A percentile compares a stretch with the other conserved stretches of the same genome.
Conservation (phyloP, 2,888 invertebrate species). For the Zeuzera pyrina region DNA sequence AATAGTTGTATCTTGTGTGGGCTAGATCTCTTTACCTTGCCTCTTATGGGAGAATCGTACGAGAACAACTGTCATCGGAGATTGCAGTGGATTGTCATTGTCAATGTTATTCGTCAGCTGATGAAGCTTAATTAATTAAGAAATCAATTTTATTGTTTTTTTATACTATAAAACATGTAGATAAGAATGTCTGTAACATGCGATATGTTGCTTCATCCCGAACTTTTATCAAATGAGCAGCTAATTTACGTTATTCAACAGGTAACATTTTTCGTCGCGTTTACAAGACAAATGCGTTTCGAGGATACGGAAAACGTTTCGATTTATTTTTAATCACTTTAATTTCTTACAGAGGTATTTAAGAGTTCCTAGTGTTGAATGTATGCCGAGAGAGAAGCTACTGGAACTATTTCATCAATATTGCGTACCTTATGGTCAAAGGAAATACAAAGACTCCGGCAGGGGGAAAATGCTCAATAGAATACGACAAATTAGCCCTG, state of each 20-base stretch:
- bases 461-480: conserved; percentile 51
- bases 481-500: conserved; percentile 38
- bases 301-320: not conserved
- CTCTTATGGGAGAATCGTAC: no score
- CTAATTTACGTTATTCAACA: conserved; percentile 48
- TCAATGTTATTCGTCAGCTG: no score
- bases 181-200: conserved; percentile 41
- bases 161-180: not conserved
- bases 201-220: conserved; percentile 61
- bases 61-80: no score
- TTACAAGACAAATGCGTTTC: not conserved
- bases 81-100: no score
- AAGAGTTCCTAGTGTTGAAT: conserved; percentile 35
- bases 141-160: no score
- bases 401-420: conserved; percentile 54
- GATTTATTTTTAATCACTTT: not conserved
- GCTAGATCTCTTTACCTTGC: no score
- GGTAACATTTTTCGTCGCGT: conserved; percentile 23
- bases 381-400: conserved; percentile 44
- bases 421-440: conserved; percentile 61
- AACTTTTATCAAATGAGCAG: conserved; percentile 53
- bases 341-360: conserved; percentile 46
- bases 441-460: conserved; percentile 53
- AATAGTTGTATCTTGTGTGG: no score
- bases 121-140: no score